These are phyloP conservation scores for Trichechus manatus DNA, from an alignment of 2,113 vertebrate species.

Conservation along the genomic window DNA sequence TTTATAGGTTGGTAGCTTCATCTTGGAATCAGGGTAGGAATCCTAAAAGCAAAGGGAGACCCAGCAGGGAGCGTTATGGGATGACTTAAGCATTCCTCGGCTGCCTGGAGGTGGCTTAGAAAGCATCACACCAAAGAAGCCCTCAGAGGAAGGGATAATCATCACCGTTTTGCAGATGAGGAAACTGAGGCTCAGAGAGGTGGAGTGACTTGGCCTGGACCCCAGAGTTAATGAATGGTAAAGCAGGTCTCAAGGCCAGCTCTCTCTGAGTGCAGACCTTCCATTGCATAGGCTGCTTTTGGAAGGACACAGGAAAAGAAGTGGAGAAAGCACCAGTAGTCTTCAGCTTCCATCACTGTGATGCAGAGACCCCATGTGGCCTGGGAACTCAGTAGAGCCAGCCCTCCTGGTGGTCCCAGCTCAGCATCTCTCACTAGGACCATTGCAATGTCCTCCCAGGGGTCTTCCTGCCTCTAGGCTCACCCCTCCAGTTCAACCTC, in stretches of 20 bases:
- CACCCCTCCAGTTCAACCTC: background rate
- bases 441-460: too few relatives aligned
- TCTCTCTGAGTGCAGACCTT: background rate
- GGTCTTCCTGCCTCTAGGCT: background rate
- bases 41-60: background rate
- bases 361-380: background rate
- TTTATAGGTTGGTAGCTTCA: background rate
- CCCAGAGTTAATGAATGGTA: background rate
- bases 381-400: background rate
- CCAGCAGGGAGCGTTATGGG: background rate
- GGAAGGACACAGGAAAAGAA: background rate
- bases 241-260: background rate
- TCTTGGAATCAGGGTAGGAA: background rate
- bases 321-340: rapidly evolving
- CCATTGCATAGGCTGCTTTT: background rate
- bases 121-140: background rate
- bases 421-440: background rate
- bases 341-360: too few relatives aligned
- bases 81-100: background rate
- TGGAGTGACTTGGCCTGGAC: too few relatives aligned
- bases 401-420: rapidly evolving
- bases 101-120: background rate
- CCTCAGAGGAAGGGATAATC: background rate
- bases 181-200: background rate
- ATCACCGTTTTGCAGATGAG: background rate